These are phyloP conservation scores for Sebastes hopkinsi DNA, from an alignment of 2,797 vertebrate species.

Conservation along the genomic window DNA sequence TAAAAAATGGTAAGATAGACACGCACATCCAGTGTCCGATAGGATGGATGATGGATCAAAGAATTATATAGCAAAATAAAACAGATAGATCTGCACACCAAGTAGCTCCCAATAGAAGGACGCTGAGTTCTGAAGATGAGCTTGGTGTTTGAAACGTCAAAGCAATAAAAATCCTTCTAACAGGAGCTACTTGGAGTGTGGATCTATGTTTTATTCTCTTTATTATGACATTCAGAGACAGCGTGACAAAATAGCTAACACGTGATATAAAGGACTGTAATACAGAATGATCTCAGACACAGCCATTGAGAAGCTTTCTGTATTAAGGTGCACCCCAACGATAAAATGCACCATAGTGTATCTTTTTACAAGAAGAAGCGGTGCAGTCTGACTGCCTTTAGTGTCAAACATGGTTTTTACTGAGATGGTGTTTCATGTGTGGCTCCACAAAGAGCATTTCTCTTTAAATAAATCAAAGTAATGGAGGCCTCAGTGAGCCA, in stretches of 20 bases:
- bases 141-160: too few relatives aligned
- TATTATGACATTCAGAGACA: neutral
- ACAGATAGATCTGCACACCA: too few relatives aligned
- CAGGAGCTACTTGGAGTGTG: too few relatives aligned
- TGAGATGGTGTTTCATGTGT: neutral
- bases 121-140: too few relatives aligned
- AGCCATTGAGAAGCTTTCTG: neutral
- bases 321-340: neutral
- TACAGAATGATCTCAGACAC: neutral
- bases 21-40: too few relatives aligned
- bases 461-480: slow-evolving; percentile 25
- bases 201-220: too few relatives aligned
- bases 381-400: neutral
- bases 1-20: too few relatives aligned
- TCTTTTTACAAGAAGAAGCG: neutral
- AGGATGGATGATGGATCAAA: too few relatives aligned
- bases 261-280: neutral
- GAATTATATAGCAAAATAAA: too few relatives aligned
- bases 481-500: slow-evolving; percentile 16
- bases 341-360: neutral
- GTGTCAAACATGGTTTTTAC: neutral
- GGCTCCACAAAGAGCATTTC: slow-evolving; percentile 3
- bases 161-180: too few relatives aligned
- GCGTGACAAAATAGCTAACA: neutral
- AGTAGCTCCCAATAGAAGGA: too few relatives aligned